Conservation (phyloP, 1,140 invertebrate genomes). For the Microplitis demolitor region DNA sequence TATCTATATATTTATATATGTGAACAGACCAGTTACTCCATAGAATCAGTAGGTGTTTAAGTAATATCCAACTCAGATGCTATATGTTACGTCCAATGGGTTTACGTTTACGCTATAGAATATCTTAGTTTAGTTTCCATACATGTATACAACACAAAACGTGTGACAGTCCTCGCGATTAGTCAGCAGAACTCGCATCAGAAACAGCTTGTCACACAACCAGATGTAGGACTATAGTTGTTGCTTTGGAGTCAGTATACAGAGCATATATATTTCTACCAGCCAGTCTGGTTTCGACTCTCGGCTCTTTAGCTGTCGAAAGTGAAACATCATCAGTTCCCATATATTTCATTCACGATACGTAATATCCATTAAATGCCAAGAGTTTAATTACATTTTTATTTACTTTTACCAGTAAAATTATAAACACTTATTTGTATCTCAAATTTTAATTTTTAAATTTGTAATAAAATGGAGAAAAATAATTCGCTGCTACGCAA, state of each 20-base stretch:
- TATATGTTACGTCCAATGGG: too few species aligned
- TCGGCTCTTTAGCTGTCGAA: not conserved
- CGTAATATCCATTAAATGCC: not conserved
- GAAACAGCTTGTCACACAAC: not conserved
- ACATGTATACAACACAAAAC: too few species aligned
- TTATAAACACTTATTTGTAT: too few species aligned
- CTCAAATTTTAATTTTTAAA: not conserved
- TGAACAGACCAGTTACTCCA: too few species aligned
- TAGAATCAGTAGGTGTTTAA: too few species aligned
- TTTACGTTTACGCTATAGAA: not conserved
- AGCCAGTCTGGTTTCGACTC: constrained; percentile 14
- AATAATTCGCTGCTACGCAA: not conserved
- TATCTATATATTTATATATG: too few species aligned
- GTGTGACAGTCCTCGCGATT: not conserved
- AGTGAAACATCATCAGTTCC: constrained; percentile 10
- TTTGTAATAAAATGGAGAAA: not conserved
- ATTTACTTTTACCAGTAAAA: not conserved
- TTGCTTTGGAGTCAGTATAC: too few species aligned
- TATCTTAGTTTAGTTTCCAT: too few species aligned
- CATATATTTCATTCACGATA: too few species aligned
- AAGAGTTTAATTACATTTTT: too few species aligned
- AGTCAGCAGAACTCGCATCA: constrained; percentile 4
- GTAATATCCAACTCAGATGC: too few species aligned
- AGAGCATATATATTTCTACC: not conserved
- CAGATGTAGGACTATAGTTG: not conserved